phyloP scores from a whole-genome alignment of 2,797 vertebrate species.

The Mallotus villosus region DNA sequence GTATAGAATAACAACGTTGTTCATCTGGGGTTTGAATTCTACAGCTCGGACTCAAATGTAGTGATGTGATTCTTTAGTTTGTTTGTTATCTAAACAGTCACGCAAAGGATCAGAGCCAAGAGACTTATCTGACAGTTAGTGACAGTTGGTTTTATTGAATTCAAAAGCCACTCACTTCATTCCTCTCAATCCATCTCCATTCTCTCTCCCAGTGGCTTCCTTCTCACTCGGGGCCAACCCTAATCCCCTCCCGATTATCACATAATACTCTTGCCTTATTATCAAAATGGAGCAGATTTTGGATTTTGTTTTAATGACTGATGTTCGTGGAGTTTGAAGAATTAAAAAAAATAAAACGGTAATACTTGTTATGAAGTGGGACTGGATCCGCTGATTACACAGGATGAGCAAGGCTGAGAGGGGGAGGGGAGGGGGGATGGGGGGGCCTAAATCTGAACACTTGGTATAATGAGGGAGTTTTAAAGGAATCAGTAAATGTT shows the following conservation, averaged over 20 bases:
- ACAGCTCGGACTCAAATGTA: too few species aligned
- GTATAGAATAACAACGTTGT: not conserved
- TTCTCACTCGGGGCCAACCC: constrained; percentile 55
- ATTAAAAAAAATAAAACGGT: constrained; percentile 41
- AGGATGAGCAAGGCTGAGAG: constrained; percentile 39
- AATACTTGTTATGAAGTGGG: constrained; percentile 47
- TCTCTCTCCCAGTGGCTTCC: constrained; percentile 52
- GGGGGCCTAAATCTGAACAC: constrained; percentile 50
- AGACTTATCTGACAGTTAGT: too few species aligned
- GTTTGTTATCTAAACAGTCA: too few species aligned
- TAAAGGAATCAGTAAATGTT: constrained; percentile 54
- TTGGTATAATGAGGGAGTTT: constrained; percentile 68
- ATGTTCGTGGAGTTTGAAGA: constrained; percentile 49
- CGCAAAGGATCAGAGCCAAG: constrained; percentile 45
- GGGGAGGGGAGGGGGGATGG: not conserved
- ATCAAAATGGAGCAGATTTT: constrained; percentile 70
- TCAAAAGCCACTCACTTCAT: constrained; percentile 65
- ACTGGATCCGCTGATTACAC: constrained; percentile 51
- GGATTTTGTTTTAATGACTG: constrained; percentile 57
- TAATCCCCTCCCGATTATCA: constrained; percentile 69
- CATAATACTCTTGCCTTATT: constrained; percentile 69
- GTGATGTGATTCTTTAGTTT: too few species aligned
- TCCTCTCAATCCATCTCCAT: constrained; percentile 66
- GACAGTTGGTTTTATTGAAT: constrained; percentile 75
- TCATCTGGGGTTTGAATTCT: not conserved